Evolutionary conservation across 1,140 invertebrate species (phyloP).

Genomic region (Drosophila kohkoa): DNA sequence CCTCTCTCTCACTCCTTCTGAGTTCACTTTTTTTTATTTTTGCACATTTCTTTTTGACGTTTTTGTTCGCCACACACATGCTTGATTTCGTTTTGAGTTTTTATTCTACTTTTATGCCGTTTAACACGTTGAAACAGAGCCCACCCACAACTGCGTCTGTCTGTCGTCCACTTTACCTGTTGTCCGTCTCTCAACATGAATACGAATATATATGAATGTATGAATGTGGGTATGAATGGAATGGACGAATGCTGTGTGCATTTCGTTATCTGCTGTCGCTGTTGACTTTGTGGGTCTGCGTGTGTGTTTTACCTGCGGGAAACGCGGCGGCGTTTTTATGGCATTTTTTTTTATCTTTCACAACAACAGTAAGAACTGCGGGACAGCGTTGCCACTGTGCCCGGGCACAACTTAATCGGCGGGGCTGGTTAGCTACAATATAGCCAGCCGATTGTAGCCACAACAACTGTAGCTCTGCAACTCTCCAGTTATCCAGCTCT

Average conservation of each 20-base stretch:
- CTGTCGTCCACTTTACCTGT: slow-evolving; percentile 46
- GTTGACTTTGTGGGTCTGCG: slow-evolving; percentile 66
- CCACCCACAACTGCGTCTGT: slow-evolving; percentile 67
- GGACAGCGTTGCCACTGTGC: slow-evolving; percentile 45
- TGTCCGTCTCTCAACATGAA: slow-evolving; percentile 56
- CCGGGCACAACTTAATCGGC: slow-evolving; percentile 49
- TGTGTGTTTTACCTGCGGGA: slow-evolving; percentile 67
- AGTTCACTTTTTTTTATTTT: not conserved
- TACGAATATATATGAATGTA: slow-evolving; percentile 29
- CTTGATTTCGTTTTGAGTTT: slow-evolving; percentile 42
- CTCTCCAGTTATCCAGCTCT: too few species aligned
- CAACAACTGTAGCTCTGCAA: not conserved
- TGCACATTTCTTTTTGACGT: slow-evolving; percentile 1
- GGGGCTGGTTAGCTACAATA: slow-evolving; percentile 10
- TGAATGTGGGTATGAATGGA: slow-evolving; percentile 49
- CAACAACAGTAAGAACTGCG: slow-evolving; percentile 19
- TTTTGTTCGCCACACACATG: slow-evolving; percentile 8
- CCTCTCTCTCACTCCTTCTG: not conserved
- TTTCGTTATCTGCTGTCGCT: slow-evolving; percentile 57
- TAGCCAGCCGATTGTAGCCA: slow-evolving; percentile 14
- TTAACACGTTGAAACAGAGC: slow-evolving; percentile 59
- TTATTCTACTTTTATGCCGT: slow-evolving; percentile 41
- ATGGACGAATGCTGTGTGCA: slow-evolving; percentile 71
- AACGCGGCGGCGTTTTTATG: slow-evolving; percentile 64
- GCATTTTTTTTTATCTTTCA: slow-evolving; percentile 58